These are phyloP conservation scores for Agrochola litura DNA, from an alignment of 2,888 invertebrate genomes.

Conservation along the genomic window DNA sequence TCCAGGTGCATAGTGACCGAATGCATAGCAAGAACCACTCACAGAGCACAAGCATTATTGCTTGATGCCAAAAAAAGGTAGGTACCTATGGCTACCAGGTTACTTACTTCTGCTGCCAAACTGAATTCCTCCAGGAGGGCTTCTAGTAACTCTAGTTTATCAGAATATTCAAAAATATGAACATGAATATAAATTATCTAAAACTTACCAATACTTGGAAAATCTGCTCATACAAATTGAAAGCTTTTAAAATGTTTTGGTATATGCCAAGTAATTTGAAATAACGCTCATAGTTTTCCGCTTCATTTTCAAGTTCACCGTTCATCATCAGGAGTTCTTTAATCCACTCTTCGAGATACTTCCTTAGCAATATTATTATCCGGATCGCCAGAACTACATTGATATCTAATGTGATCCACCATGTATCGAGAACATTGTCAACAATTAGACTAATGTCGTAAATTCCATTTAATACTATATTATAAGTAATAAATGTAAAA, in stretches of 20 bases:
- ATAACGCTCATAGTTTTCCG: neutral
- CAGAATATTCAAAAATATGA: too few species aligned
- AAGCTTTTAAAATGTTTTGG: conserved; percentile 25
- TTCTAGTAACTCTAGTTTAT: neutral
- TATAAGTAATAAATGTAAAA: neutral
- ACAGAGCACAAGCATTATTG: too few species aligned
- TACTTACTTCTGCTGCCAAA: neutral
- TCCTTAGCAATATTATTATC: conserved; percentile 22
- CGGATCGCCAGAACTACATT: conserved; percentile 24
- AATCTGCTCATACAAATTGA: conserved; percentile 10
- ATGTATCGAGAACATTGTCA: neutral
- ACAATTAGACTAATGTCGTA: neutral
- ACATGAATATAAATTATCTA: too few species aligned
- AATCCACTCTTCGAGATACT: conserved; percentile 19
- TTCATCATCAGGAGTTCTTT: neutral
- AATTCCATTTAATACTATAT: neutral
- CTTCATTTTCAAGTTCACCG: neutral
- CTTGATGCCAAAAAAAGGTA: too few species aligned
- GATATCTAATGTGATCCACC: neutral
- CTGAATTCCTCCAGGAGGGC: neutral
- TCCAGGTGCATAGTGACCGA: too few species aligned
- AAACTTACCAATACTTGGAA: conserved; percentile 36
- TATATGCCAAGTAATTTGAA: conserved; percentile 20
- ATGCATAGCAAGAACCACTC: too few species aligned
- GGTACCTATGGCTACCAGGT: too few species aligned